These are phyloP conservation scores for Nesogale talazaci DNA, from an alignment of 2,113 vertebrate genomes.

Conservation along the genomic window DNA sequence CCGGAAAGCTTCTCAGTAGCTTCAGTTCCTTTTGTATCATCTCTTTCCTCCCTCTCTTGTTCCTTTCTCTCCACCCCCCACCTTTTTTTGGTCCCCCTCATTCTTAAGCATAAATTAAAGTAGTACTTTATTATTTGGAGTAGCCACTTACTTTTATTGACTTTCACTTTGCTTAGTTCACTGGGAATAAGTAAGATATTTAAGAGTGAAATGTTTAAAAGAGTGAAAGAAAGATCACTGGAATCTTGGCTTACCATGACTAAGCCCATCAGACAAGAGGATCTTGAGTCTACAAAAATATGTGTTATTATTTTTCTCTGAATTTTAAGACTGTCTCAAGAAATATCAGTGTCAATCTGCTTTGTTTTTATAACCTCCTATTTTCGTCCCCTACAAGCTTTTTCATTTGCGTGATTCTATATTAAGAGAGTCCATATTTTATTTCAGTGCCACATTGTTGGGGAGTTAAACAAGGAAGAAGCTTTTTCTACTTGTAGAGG, in stretches of 20 bases:
- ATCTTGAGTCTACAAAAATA: not conserved
- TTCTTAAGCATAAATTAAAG: not conserved
- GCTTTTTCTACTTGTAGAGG: not conserved
- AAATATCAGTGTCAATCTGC: not conserved
- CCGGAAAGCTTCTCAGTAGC: not conserved
- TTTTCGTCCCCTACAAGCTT: not conserved
- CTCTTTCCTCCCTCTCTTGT: not conserved
- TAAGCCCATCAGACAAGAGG: not conserved
- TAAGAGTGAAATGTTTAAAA: not conserved
- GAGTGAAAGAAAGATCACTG: not conserved
- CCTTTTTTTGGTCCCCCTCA: not conserved
- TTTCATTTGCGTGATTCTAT: constrained; percentile 36
- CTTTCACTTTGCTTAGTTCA: constrained; percentile 24
- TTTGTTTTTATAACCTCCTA: not conserved
- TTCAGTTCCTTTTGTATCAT: not conserved
- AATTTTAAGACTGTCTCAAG: constrained; percentile 48
- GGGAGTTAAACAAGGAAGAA: constrained; percentile 15
- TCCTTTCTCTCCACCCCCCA: accelerated
- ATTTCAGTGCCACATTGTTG: not conserved
- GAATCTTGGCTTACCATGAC: not conserved
- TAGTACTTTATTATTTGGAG: not conserved
- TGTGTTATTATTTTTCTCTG: not conserved
- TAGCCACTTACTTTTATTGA: constrained; percentile 56
- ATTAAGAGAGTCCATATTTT: not conserved
- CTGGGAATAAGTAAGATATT: no score